Base-by-base conservation (phyloP, 2,888 invertebrate genomes). In the Germaria angustata region DNA sequence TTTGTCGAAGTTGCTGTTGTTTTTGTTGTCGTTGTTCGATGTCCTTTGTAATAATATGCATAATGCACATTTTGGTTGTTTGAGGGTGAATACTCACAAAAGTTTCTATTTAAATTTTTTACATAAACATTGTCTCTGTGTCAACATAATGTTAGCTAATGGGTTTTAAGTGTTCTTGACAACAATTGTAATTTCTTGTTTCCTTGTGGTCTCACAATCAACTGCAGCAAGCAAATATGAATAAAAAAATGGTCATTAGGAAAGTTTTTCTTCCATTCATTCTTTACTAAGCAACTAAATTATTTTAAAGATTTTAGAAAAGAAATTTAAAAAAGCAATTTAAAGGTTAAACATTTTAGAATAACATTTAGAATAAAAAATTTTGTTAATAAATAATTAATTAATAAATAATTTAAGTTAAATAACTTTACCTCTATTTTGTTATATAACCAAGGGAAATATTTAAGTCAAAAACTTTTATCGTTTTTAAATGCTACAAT, bases 111-210 rank as follows among this genome's bases (percentile, higher is more conserved):
- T 73, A 7, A 17, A 15, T 41, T 41, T 66, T 73, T 34, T 71
- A 28, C 81, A 81, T 77, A 75, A 82, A 79, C 79, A 75, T 73
- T 82, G 81, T 81, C 81, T 81, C 78, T 81, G 79, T 75, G 78
- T 82, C 79, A 82, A 79, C 82, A 81, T 78, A 79, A 82, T 82
- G 78, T 75, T 71, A 75, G 82, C 79, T 82, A 82, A 82, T 82
- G 82, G 82, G 79, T 75, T 82, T 82, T 75, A 82, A 82, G 82
- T 82, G 82, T 82, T 82, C 79, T 79, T 82, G 82, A 82, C 82
- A 82, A 82, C 82, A 79, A 82, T 82, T 82, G 82, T 82, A 82
- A 82, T 79, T 82, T 79, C 75, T 82, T 69, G 79, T 79, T 82
- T 82, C 82, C 82, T 79, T 79, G 79, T 53, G 79, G 79, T 79